Evolutionary conservation across 2,888 invertebrate species (phyloP).

Genomic region (Apamea monoglypha): DNA sequence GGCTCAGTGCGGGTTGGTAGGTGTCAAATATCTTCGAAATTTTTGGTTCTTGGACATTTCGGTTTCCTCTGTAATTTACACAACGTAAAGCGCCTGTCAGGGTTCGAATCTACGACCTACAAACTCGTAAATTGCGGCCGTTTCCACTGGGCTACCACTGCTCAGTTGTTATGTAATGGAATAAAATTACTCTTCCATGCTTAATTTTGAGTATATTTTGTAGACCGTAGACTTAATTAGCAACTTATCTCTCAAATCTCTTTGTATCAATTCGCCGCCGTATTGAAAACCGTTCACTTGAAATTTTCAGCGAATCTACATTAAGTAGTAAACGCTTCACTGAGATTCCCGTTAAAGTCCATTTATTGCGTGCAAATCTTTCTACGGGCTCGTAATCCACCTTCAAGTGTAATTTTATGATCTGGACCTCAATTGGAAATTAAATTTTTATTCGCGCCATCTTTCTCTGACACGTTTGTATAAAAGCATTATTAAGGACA

Average conservation of each 20-base stretch:
- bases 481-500: not conserved
- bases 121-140: not conserved
- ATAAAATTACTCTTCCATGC: not conserved
- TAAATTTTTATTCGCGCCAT: slow-evolving; percentile 1
- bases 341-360: slow-evolving; percentile 19
- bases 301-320: slow-evolving; percentile 24
- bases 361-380: slow-evolving; percentile 48
- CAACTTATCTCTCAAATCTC: not conserved
- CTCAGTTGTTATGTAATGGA: too few species aligned
- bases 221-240: not conserved
- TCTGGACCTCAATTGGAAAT: slow-evolving; percentile 15
- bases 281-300: slow-evolving; percentile 17
- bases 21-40: too few species aligned
- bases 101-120: not conserved
- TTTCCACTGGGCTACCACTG: not conserved
- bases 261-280: not conserved
- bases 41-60: not conserved
- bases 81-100: not conserved
- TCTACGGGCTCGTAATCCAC: slow-evolving; percentile 13
- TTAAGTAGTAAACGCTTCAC: slow-evolving; percentile 41
- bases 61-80: not conserved
- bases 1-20: too few species aligned
- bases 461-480: slow-evolving; percentile 4
- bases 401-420: slow-evolving; percentile 31
- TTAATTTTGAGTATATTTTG: not conserved